Evolutionary conservation across 2,797 vertebrate genomes (phyloP), one percentile per base, ranked within the genome.

Genomic region (Chelmon rostratus): DNA sequence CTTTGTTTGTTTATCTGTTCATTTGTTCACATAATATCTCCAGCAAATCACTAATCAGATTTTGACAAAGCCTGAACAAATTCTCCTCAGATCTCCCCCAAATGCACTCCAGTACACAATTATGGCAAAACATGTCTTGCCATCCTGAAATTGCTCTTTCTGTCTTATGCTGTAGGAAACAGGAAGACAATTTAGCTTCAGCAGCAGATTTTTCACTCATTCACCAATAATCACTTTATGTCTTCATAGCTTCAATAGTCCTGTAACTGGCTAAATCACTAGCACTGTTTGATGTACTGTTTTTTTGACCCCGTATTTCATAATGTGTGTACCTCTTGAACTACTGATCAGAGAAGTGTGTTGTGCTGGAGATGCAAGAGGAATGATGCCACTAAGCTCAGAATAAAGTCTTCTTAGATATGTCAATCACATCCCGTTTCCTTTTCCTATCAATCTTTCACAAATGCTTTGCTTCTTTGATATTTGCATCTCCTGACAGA

Each of bases 401-500:
- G 57, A 79, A 38, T 35, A n/a, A 73, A 61, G 5, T 67, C 64
- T 44, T 49, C 64, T 63, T 33, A 40, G 71, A 64, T 9, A 38
- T 40, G 73, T 71, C 75, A 56, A 59, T 68, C 65, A 28, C 11
- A 11, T 53, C 40, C 18, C 12, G 1, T 68, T 82, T 81, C 11
- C 64, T 9, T 73, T 76, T 57, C 53, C 70, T 57, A 2, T 62
- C 21, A 70, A 68, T 58, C 57, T 25, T 54, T 75, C 28, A 59
- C 70, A 44, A 44, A 67, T 52, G 38, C 46, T 77, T 59, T 23
- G 28, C 58, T 35, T 40, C 69, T 83, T 76, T 81, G 42, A 81
- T 78, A 82, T 84, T 58, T 76, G 61, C 25, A 13, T 66, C 65
- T 68, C 25, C 72, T 57, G 67, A 68, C 28, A 35, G 61, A 62